phyloP scores from a whole-genome alignment of 2,888 invertebrate genomes.

The Xiphydria camelus region DNA sequence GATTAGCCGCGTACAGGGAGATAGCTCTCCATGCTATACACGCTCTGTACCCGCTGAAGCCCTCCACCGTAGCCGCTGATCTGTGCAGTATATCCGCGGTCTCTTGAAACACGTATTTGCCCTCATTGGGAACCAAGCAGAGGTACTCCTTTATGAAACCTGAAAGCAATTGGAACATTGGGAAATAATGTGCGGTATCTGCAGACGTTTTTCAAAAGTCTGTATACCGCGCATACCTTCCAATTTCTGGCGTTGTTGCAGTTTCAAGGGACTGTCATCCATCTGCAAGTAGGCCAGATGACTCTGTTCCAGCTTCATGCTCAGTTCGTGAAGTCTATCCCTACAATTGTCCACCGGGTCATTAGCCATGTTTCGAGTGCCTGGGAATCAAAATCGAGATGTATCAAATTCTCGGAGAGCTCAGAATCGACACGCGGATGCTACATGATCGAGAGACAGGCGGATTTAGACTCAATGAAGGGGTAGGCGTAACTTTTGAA shows the following conservation, averaged over 20 bases:
- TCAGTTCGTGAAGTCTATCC: constrained; percentile 69
- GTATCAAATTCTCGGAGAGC: too few species aligned
- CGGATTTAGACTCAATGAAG: too few species aligned
- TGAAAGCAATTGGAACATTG: too few species aligned
- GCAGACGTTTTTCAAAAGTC: too few species aligned
- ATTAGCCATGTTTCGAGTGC: constrained; percentile 40
- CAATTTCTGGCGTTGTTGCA: constrained; percentile 74
- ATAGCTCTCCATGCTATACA: constrained; percentile 83
- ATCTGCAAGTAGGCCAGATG: constrained; percentile 80
- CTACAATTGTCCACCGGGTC: constrained; percentile 38
- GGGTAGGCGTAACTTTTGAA: too few species aligned
- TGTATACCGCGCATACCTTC: too few species aligned
- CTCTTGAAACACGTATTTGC: constrained; percentile 77
- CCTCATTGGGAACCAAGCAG: constrained; percentile 75
- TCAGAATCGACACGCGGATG: too few species aligned
- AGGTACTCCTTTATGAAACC: constrained; percentile 79
- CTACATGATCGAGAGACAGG: too few species aligned
- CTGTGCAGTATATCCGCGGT: constrained; percentile 76
- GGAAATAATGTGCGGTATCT: too few species aligned
- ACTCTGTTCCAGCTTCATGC: constrained; percentile 73
- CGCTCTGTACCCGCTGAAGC: constrained; percentile 81
- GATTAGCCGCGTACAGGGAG: constrained; percentile 82
- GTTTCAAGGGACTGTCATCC: constrained; percentile 78
- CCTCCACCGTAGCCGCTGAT: constrained; percentile 70
- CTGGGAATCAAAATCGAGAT: too few species aligned